Base-by-base conservation (phyloP, 2,113 vertebrate species). In the Isichthys henryi region DNA sequence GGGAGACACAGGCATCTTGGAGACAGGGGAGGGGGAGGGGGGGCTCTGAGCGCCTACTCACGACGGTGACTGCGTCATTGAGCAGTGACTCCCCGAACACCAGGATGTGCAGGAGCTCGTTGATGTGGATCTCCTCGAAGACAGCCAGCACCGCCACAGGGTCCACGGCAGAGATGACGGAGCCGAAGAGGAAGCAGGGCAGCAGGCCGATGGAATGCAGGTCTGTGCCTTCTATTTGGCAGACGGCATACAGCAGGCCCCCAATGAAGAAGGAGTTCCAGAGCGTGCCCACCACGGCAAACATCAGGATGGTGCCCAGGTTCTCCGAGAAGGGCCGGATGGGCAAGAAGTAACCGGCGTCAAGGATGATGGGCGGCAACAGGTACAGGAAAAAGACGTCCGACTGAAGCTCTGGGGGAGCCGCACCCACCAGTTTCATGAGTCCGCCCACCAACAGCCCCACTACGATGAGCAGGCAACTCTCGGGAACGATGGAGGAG, bases 111-210 rank as follows among this genome's bases (percentile, higher is more conserved):
- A 99, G 94, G 90, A 99, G 96, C 90, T 99, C 98, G 0, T 99
- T 99, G 95, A 99, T 99, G 93, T 99, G 98, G 93, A 99, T 99
- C 95, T 99, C 98, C 93, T 99, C 98, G 6, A 99, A 99, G 17
- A 99, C 98, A 0, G 98, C 98, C 62, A 99, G 95, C 91, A 99
- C 98, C 0, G 98, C 98, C 50, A 99, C 98, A 0, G 98, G 98
- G 92, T 99, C 98, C 92, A 99, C 98, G 0, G 98, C 98, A 0
- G 98, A 99, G 95, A 99, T 96, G 93, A 99, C 97, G 94, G 97
- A 96, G 86, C 96, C 98, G 0, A 99, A 99, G 45, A 99, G 96
- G 94, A 99, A 94, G 92, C 97, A 98, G 56, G 97, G 95, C 93
- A 99, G 92, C n/a, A 99, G 96, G 50, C 95, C 94, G 0, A 99